These are phyloP conservation scores for Natrix natrix DNA, from an alignment of 2,797 vertebrate genomes.

Conservation along the genomic window DNA sequence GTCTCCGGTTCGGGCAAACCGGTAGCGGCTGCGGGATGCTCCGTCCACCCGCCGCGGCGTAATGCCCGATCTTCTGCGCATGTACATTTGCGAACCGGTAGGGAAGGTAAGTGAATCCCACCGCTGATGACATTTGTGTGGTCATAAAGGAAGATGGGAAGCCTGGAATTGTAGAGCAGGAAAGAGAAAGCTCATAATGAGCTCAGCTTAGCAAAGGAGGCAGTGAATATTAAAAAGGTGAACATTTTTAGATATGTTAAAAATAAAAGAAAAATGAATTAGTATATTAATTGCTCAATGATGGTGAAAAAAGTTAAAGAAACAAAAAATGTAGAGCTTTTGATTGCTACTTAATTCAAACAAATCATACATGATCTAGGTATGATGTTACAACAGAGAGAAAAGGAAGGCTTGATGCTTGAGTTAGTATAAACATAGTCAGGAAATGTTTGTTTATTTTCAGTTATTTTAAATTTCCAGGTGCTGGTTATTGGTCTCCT, in stretches of 20 bases:
- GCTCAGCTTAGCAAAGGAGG: neutral
- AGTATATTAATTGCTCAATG: neutral
- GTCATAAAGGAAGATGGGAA: neutral
- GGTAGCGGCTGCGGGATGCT: too few species aligned
- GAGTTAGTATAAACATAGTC: neutral
- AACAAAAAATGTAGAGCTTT: neutral
- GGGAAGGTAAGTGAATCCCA: too few species aligned
- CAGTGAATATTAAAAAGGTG: neutral
- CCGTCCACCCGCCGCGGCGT: too few species aligned
- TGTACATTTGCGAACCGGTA: too few species aligned
- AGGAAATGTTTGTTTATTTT: neutral
- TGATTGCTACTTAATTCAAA: neutral
- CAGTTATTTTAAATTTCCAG: neutral
- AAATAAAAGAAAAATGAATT: neutral
- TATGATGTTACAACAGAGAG: neutral
- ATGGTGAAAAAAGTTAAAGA: neutral
- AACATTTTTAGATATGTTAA: neutral
- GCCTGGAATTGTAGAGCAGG: neutral
- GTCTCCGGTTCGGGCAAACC: too few species aligned
- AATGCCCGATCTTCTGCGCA: too few species aligned
- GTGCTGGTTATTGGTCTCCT: neutral
- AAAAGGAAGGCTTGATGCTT: neutral
- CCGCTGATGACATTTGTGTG: neutral
- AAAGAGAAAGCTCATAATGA: neutral
- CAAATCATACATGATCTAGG: neutral